Conservation (phyloP, 2,797 vertebrate species). For the Cetoscarus ocellatus region DNA sequence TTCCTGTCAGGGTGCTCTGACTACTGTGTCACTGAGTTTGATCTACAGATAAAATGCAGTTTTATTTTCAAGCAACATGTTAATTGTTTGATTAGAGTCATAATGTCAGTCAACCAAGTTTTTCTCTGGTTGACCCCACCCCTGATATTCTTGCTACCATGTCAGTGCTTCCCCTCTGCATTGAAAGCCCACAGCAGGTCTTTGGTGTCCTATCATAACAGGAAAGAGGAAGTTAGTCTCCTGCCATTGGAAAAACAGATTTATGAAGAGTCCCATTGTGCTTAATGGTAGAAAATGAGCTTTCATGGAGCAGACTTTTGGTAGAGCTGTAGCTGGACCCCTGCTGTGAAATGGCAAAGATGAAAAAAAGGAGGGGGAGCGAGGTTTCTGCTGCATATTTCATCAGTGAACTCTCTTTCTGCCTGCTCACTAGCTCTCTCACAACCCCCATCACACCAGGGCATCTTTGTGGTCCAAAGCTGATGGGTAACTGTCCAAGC, state of each 20-base stretch:
- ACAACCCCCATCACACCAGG: slow-evolving; percentile 36
- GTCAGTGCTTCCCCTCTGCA: slow-evolving; percentile 46
- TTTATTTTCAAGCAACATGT: too few species aligned
- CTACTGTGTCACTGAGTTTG: too few species aligned
- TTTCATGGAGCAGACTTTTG: slow-evolving; percentile 52
- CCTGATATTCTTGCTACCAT: slow-evolving; percentile 30
- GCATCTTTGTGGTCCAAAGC: slow-evolving; percentile 60
- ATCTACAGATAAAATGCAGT: too few species aligned
- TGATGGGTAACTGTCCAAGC: slow-evolving; percentile 62
- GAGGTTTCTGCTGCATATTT: slow-evolving; percentile 31
- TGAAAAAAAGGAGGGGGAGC: slow-evolving; percentile 25
- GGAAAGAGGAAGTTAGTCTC: slow-evolving; percentile 57
- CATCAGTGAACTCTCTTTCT: slow-evolving; percentile 14
- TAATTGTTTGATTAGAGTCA: too few species aligned
- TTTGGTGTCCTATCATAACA: slow-evolving; percentile 42
- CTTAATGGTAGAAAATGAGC: slow-evolving; percentile 56
- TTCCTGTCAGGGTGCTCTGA: too few species aligned
- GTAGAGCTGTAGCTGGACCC: slow-evolving; percentile 43
- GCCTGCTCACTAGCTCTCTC: slow-evolving; percentile 12
- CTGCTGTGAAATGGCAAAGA: slow-evolving; percentile 55
- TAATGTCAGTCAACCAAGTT: too few species aligned
- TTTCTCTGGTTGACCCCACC: too few species aligned
- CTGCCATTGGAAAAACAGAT: slow-evolving; percentile 50
- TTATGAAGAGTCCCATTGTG: slow-evolving; percentile 58
- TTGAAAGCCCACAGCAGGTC: slow-evolving; percentile 65